Base-by-base conservation (phyloP, 2,888 invertebrate species). In the Pheosia gnoma region DNA sequence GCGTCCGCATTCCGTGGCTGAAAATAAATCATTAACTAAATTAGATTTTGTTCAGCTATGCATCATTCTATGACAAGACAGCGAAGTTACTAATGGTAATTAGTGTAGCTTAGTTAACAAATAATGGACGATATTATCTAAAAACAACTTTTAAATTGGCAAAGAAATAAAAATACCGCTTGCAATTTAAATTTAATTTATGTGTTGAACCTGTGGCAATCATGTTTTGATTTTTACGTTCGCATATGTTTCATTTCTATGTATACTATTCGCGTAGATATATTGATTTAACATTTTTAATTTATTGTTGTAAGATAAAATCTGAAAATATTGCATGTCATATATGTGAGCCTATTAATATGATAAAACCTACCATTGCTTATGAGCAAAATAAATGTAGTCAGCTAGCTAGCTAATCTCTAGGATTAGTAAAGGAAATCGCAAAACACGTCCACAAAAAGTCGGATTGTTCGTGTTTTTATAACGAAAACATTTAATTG, bases 21-120 rank as follows among this genome's bases (percentile, higher is more conserved):
- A 88, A 90, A 90, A 90, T 90, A 89, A 86, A 86, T 87, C 81
- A 89, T 87, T 81, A 82, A 78, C 76, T 74, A 83, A 84, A 84
- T 84, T 81, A 79, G 77, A 84, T 79, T 75, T 71, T 67, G 69
- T 69, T 68, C 43, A 59, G 72, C 62, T 70, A 81, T 82, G 73
- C 70, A 80, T 80, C 78, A 81, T 67, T 63, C 67, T 59, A 65
- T 68, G 74, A 78, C 78, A 78, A 61, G 63, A 63, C 60, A 64
- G 60, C 60, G 58, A 70, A 77, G 71, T 76, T 73, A 61, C 60
- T 73, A 68, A 75, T 70, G 59, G 61, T 66, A 70, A 72, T 78
- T 71, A 72, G 49, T 62, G 45, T 68, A 67, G 68, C 57, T 68
- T 58, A 51, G 52, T 43, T 64, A 65, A 64, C 47, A 5, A 45